Base-by-base conservation (phyloP, 2,113 vertebrate genomes). In the Eulacestoma nigropectus region DNA sequence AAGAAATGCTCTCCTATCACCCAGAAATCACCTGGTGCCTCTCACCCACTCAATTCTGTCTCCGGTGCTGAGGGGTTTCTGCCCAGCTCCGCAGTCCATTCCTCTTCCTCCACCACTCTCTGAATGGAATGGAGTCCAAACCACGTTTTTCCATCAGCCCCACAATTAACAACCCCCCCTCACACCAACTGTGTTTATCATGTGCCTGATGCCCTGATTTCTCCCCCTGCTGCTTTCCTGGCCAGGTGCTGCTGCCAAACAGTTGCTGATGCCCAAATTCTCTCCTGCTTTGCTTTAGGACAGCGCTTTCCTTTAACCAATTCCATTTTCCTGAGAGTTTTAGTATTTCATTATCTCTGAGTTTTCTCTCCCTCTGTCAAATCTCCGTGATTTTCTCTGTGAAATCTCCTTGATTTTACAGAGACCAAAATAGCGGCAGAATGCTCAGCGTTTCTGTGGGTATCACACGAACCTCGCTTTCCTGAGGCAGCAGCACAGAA, bases 1-100 rank as follows among this genome's bases (percentile, higher is more conserved):
- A 72, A 55, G 56, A 32, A n/a, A 55, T 39, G 6, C 6, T 14
- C 25, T 73, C 74, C 35, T 17, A 0, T 9, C 57, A 15, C 11
- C 27, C 69, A 64, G 55, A 53, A 84, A 33, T 27, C 79, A 27
- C 26, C 26, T 0, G 2, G 26, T 5, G 47, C 33, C 27, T 92
- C 41, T 67, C 75, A 5, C 23, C 53, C 5, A 0, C 27, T 59
- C 1, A 0, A 0, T 50, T 3, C 37, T 52, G 7, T 27, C 11
- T 37, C 21, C 11, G 1, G 5, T 44, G 70, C 67, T 19, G 26
- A 47, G 35, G 10, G 15, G 14, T n/a, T 81, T 47, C 57, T 44
- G 57, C 39, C 42, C 72, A 60, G 0, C 23, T n/a, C 37, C 49
- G 52, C 11, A 30, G 22, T 2, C 32, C 4, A 0, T 7, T 44